phyloP scores from a whole-genome alignment of 1,140 invertebrate genomes.

The Trichonephila clavipes region DNA sequence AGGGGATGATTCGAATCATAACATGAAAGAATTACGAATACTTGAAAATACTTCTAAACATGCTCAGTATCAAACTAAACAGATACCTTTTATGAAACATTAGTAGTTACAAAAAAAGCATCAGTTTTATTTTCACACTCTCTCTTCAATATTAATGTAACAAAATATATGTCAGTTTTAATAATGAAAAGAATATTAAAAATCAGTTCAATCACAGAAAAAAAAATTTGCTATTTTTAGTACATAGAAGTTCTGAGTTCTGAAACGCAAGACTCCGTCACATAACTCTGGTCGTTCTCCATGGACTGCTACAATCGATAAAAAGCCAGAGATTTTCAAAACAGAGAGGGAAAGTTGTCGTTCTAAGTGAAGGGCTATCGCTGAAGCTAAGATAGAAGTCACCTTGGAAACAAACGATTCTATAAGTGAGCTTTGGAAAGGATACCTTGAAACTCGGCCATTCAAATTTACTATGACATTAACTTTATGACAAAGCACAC shows the following conservation, averaged over 20 bases:
- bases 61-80: no score
- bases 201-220: no score
- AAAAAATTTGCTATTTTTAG: no score
- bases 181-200: no score
- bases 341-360: neutral
- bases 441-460: neutral
- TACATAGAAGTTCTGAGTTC: neutral
- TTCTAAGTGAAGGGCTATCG: neutral
- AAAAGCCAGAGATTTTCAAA: neutral
- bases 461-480: neutral
- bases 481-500: neutral
- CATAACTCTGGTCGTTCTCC: neutral
- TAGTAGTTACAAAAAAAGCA: no score
- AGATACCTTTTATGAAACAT: no score
- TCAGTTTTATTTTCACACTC: no score
- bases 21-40: no score
- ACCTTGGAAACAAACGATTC: slow-evolving; percentile 17
- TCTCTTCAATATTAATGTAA: no score
- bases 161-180: no score
- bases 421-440: neutral
- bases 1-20: no score
- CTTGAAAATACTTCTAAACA: no score
- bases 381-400: neutral
- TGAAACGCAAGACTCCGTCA: neutral
- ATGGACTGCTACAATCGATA: neutral